Base-by-base conservation (phyloP, 2,113 vertebrate species). In the Eublepharis macularius region DNA sequence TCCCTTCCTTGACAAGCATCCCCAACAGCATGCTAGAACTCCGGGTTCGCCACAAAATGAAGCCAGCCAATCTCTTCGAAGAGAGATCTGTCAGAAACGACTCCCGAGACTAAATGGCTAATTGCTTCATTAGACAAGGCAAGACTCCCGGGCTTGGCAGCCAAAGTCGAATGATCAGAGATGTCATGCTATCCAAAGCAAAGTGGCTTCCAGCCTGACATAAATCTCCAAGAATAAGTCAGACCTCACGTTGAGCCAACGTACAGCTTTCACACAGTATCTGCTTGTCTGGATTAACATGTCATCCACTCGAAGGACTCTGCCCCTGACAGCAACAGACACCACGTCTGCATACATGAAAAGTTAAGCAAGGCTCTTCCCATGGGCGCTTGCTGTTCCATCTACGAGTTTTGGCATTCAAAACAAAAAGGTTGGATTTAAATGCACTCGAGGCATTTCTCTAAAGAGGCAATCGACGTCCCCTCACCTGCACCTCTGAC, bases 121-220 rank as follows among this genome's bases (percentile, higher is more conserved):
- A 75, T 21, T 73, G 2, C 32, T 84, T 69, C 45, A 29, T 39
- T 1, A 68, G 47, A 51, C 0, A 51, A 81, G n/a, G 19, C 39
- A 85, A 75, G 39, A 87, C n/a, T 0, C 0, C 0, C 0, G 82
- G 12, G 39, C 0, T 3, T 43, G 45, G 63, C 76, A 51, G 24
- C 72, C 3, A 0, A 76, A 75, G 70, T 21, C 63, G 54, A 69
- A 17, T 0, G 34, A 51, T 76, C 60, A 39, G 60, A 72, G 43
- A 47, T 0, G 0, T n/a, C 80, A 9, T 41, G n/a, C 32, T 29
- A 2, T 0, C 0, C 24, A 57, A 57, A 0, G 0, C 17, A 63
- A 26, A 39, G 11, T 0, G 21, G 16, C 36, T 91, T 78, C 80
- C 3, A 0, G 21, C 54, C 6, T 4, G 3, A 60, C 0, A 0